Evolutionary conservation across 2,888 invertebrate genomes (phyloP).

Genomic region (Idaea straminata): DNA sequence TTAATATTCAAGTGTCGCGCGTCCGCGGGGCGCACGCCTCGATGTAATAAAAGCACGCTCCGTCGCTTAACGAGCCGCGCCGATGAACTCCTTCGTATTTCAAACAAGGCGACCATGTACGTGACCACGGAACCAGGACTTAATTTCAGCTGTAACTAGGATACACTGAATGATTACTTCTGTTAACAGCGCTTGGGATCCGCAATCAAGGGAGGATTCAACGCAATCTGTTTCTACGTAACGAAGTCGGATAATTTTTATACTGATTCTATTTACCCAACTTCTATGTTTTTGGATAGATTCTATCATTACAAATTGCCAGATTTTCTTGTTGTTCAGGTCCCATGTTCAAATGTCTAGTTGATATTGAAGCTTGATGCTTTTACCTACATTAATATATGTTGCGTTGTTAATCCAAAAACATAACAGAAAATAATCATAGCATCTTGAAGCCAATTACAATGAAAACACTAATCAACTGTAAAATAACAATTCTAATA

Average conservation of each 20-base stretch:
- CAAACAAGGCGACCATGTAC: slow-evolving; percentile 73
- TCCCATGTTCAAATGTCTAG: no score
- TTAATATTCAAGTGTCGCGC: slow-evolving; percentile 75
- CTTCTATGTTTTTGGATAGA: no score
- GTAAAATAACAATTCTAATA: slow-evolving; percentile 24
- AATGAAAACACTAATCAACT: slow-evolving; percentile 6
- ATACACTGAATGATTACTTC: slow-evolving; percentile 67
- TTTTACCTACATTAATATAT: neutral
- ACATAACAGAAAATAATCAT: neutral
- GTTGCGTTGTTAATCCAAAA: neutral
- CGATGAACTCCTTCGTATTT: slow-evolving; percentile 78
- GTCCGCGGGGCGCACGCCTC: slow-evolving; percentile 63
- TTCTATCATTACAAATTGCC: no score
- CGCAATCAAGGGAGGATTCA: slow-evolving; percentile 1
- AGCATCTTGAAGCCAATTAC: slow-evolving; percentile 3
- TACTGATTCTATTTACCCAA: neutral
- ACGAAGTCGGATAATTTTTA: neutral
- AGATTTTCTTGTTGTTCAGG: no score
- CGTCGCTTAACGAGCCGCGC: slow-evolving; percentile 75
- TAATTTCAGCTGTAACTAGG: slow-evolving; percentile 62
- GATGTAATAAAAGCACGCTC: slow-evolving; percentile 78
- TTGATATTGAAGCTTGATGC: neutral
- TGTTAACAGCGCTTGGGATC: slow-evolving; percentile 29
- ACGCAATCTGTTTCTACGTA: neutral
- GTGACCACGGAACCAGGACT: slow-evolving; percentile 69